Evolutionary conservation across 2,888 invertebrate species (phyloP).

Genomic region (Dyspetes luteomarginatus): DNA sequence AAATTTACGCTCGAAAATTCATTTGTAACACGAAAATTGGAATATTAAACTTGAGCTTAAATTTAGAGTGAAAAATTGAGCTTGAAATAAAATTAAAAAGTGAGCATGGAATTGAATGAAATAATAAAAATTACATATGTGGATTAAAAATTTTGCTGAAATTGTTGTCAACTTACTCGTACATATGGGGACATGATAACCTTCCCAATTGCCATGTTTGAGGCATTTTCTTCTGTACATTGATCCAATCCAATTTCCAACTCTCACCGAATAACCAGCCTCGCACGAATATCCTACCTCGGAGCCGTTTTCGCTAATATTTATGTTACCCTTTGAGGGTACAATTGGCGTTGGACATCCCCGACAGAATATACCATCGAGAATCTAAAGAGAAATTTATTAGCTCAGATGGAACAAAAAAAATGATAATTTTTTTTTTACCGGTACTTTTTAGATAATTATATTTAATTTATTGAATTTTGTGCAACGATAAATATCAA

Average conservation of each 20-base stretch:
- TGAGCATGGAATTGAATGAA: too few relatives aligned
- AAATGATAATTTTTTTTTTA: too few relatives aligned
- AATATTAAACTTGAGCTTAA: slow-evolving; percentile 5
- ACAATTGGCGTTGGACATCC: slow-evolving; percentile 83
- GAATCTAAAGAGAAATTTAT: slow-evolving; percentile 71
- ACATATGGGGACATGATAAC: slow-evolving; percentile 83
- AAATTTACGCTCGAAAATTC: neutral
- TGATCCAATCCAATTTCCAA: slow-evolving; percentile 62
- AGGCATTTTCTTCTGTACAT: slow-evolving; percentile 82
- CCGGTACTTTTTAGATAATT: neutral
- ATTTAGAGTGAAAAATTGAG: neutral
- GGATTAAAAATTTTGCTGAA: neutral
- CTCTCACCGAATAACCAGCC: slow-evolving; percentile 80
- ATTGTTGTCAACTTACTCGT: slow-evolving; percentile 79
- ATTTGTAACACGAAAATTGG: slow-evolving; percentile 7
- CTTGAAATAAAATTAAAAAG: too few relatives aligned
- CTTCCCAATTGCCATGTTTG: slow-evolving; percentile 85
- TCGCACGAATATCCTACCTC: slow-evolving; percentile 83
- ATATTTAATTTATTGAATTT: too few relatives aligned
- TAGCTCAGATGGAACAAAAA: too few relatives aligned
- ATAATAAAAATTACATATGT: too few relatives aligned
- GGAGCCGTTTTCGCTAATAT: slow-evolving; percentile 81
- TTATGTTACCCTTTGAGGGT: slow-evolving; percentile 83
- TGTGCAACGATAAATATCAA: too few relatives aligned
- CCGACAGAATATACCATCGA: slow-evolving; percentile 86